phyloP scores from a whole-genome alignment of 2,113 vertebrate genomes.

The Camelus dromedarius region DNA sequence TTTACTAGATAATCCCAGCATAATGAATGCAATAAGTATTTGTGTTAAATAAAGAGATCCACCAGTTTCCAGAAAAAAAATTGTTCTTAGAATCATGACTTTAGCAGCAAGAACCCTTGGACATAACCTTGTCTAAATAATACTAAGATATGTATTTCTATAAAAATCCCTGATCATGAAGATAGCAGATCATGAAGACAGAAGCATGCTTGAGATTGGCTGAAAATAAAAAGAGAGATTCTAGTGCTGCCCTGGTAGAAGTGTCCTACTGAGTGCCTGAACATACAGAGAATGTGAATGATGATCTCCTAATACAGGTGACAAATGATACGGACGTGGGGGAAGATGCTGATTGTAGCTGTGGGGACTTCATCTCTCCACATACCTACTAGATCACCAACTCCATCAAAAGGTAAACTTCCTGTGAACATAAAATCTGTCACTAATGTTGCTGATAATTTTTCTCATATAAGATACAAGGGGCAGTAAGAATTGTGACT shows the following conservation, averaged over 20 bases:
- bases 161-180: not conserved
- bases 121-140: not conserved
- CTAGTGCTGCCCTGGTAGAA: not conserved
- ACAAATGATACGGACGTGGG: not conserved
- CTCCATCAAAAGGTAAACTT: not conserved
- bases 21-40: not conserved
- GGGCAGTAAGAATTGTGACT: not conserved
- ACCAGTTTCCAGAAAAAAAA: not conserved
- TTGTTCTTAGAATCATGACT: not conserved
- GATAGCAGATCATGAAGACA: not conserved
- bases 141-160: not conserved
- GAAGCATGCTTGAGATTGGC: not conserved
- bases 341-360: too few relatives aligned
- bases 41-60: not conserved
- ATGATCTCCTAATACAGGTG: not conserved
- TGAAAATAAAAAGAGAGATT: constrained; percentile 14
- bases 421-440: not conserved
- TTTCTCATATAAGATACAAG: constrained; percentile 7
- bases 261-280: not conserved
- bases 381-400: not conserved
- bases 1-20: not conserved
- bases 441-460: constrained; percentile 10
- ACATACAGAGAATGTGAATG: not conserved
- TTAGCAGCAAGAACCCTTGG: not conserved
- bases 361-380: not conserved